Base-by-base conservation (phyloP, 2,113 vertebrate genomes). In the Heterocephalus glaber region DNA sequence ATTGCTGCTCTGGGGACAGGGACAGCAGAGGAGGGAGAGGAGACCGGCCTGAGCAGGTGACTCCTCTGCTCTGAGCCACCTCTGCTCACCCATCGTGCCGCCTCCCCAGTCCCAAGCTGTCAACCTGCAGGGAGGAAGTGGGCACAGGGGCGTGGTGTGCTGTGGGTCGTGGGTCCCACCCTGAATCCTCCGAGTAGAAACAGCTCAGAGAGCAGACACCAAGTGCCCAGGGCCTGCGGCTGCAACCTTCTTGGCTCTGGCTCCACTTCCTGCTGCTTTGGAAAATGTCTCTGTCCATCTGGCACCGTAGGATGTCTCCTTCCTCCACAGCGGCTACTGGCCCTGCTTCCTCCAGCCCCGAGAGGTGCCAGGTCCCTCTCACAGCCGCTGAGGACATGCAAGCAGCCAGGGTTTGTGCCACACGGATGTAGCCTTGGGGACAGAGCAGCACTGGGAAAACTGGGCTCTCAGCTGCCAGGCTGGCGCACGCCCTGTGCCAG, bases 101-200 rank as follows among this genome's bases (percentile, higher is more conserved):
- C 61, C 33, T 22, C 35, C n/a, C 9, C 1, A 2, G 19, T 58
- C 56, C 44, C 0, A 5, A 8, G 35, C 47, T 3, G 1, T 13
- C 35, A 17, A 3, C 44, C 38, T 26, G 38, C 35, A 3, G 12
- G 44, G 47, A 72, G 30, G 38, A n/a, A 19, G 22, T 1, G 16
- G n/a, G 7, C 10, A 5, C 7, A 35, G 20, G 24, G 9, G 33
- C 3, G 20, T 4, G 3, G 8, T 30, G 7, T 30, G 49, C 66
- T 11, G 10, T 79, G 1, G 22, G 30, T 8, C 24, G 20, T 0
- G 17, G 26, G 5, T 11, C 13, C 33, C 8, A 17, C 38, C 7
- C 26, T 33, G 60, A 17, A 58, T 24, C 38, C 30, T 16, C 49
- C 33, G 30, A 77, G 12, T 33, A 47, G 68, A 76, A 17, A 3